Evolutionary conservation across 2,888 invertebrate species (phyloP).

Genomic region (Euplagia quadripunctaria): DNA sequence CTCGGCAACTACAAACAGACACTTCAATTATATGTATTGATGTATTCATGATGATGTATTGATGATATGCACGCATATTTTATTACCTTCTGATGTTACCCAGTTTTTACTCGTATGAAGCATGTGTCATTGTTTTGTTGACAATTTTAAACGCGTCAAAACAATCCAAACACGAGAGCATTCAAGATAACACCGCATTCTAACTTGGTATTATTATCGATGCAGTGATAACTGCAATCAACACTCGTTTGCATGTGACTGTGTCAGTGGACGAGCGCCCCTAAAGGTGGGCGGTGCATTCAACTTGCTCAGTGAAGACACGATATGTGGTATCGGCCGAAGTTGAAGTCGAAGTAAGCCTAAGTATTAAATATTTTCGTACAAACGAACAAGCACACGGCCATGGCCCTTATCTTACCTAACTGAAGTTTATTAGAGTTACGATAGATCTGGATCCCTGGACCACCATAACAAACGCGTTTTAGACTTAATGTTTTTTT

Average conservation of each 20-base stretch:
- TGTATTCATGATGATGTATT: too few relatives aligned
- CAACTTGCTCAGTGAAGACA: slow-evolving; percentile 19
- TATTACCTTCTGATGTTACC: neutral
- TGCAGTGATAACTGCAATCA: slow-evolving; percentile 20
- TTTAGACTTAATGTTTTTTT: too few relatives aligned
- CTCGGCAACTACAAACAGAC: too few relatives aligned
- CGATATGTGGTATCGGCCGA: neutral
- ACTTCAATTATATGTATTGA: too few relatives aligned
- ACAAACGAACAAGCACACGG: neutral
- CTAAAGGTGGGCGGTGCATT: slow-evolving; percentile 24
- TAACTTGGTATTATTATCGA: slow-evolving; percentile 18
- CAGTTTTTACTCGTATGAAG: neutral
- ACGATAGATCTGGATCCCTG: too few relatives aligned
- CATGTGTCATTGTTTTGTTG: neutral
- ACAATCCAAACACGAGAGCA: neutral
- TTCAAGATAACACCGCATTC: slow-evolving; percentile 4
- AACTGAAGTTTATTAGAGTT: neutral
- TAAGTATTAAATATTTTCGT: neutral
- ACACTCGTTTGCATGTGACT: neutral
- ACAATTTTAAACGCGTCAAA: neutral
- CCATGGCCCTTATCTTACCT: neutral
- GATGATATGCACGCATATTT: neutral
- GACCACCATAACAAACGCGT: too few relatives aligned
- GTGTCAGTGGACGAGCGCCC: slow-evolving; percentile 19
- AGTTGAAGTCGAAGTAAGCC: neutral